These are phyloP conservation scores for Tridacna crocea DNA, from an alignment of 2,888 invertebrate species.

Conservation along the genomic window DNA sequence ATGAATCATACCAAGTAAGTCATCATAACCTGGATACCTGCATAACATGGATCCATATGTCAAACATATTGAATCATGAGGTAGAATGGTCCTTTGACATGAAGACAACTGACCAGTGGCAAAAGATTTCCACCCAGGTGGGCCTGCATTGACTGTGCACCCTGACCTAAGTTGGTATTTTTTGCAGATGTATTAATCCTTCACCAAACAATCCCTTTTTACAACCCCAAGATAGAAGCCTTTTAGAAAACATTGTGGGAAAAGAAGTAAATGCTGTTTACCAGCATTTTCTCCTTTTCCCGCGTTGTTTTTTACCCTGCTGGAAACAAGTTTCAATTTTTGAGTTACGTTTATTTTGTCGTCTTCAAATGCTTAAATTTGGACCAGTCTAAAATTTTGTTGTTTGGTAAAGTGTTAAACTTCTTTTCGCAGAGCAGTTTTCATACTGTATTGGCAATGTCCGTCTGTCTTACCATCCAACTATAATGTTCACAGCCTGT, in stretches of 20 bases:
- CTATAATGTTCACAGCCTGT: background rate
- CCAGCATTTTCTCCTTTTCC: slow-evolving; percentile 6
- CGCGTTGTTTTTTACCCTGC: background rate
- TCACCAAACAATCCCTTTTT: background rate
- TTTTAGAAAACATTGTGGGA: slow-evolving; percentile 2
- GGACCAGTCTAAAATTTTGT: background rate
- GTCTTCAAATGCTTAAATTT: background rate
- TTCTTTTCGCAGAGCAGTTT: background rate
- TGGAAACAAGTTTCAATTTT: background rate
- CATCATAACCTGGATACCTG: no score
- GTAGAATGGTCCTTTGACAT: no score
- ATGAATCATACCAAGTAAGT: no score
- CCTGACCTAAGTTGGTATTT: no score
- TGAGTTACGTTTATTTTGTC: background rate
- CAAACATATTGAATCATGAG: no score
- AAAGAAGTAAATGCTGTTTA: background rate
- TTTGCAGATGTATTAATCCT: background rate
- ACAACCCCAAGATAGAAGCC: background rate
- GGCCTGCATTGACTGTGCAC: no score
- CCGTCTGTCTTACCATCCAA: background rate
- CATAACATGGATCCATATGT: no score
- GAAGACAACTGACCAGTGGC: no score
- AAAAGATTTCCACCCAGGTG: no score
- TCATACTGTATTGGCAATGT: background rate
- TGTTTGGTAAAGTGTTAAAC: background rate